These are phyloP conservation scores for Mormyrus iriodes DNA, from an alignment of 2,113 vertebrate genomes.

Conservation along the genomic window DNA sequence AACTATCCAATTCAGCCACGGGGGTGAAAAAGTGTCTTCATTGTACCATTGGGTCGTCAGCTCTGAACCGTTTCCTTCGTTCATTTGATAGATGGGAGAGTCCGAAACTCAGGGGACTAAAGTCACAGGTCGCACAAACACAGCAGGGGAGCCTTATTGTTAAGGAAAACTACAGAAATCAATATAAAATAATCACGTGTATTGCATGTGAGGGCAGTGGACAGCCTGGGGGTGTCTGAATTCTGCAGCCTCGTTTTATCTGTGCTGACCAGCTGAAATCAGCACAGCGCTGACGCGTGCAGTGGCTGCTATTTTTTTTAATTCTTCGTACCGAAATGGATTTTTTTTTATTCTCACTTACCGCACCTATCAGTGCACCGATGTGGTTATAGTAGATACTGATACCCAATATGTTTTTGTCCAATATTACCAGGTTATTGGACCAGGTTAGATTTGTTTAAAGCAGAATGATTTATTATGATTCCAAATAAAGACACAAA, in stretches of 20 bases:
- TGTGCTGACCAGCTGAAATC: background rate
- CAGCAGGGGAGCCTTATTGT: background rate
- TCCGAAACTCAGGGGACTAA: background rate
- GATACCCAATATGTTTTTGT: background rate
- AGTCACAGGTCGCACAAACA: background rate
- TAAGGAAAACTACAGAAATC: background rate
- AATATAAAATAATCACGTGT: background rate
- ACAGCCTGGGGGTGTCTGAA: background rate
- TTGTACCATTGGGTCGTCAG: background rate
- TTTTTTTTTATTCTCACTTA: background rate
- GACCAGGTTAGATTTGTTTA: background rate
- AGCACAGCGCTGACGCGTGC: background rate
- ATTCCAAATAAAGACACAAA: background rate
- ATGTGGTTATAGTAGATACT: background rate
- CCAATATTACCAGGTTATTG: background rate
- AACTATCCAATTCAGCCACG: background rate
- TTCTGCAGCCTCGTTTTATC: background rate
- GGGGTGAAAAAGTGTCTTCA: background rate
- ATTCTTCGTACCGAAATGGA: background rate
- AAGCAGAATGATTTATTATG: background rate
- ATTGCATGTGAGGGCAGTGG: background rate
- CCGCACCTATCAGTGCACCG: background rate
- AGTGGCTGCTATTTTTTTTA: background rate
- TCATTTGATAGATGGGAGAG: background rate
- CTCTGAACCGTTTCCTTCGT: background rate